Conservation (phyloP, 1,140 invertebrate species). For the Panulirus ornatus region DNA sequence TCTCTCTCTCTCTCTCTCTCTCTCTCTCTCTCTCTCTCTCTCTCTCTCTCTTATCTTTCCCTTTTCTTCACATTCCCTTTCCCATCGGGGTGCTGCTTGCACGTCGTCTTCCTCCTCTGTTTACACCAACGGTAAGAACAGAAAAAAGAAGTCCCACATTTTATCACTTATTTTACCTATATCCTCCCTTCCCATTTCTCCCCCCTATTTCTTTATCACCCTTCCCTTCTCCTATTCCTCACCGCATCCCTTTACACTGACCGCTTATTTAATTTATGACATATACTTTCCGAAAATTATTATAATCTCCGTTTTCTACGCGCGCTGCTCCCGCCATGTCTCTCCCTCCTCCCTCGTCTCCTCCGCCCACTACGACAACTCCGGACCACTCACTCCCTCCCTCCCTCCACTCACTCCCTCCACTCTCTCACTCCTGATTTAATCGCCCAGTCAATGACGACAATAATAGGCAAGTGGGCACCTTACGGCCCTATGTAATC, state of each 20-base stretch:
- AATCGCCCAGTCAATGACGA: conserved; percentile 51
- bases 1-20: neutral
- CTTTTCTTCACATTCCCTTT: neutral
- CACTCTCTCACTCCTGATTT: conserved; percentile 24
- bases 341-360: neutral
- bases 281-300: too few relatives aligned
- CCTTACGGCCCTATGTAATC: conserved; percentile 58
- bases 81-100: too few relatives aligned
- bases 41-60: neutral
- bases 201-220: too few relatives aligned
- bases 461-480: conserved; percentile 56
- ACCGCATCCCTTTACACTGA: too few relatives aligned
- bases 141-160: too few relatives aligned
- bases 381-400: neutral
- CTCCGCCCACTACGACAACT: neutral
- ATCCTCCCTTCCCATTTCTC: too few relatives aligned
- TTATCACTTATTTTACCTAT: too few relatives aligned
- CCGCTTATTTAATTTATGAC: too few relatives aligned
- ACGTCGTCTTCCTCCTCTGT: too few relatives aligned
- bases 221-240: too few relatives aligned
- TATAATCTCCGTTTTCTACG: too few relatives aligned
- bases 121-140: too few relatives aligned
- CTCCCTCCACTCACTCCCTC: neutral
- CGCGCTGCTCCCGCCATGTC: neutral
- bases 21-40: neutral